Conservation (phyloP, 2,888 invertebrate species). For the Perizoma flavofasciatum region DNA sequence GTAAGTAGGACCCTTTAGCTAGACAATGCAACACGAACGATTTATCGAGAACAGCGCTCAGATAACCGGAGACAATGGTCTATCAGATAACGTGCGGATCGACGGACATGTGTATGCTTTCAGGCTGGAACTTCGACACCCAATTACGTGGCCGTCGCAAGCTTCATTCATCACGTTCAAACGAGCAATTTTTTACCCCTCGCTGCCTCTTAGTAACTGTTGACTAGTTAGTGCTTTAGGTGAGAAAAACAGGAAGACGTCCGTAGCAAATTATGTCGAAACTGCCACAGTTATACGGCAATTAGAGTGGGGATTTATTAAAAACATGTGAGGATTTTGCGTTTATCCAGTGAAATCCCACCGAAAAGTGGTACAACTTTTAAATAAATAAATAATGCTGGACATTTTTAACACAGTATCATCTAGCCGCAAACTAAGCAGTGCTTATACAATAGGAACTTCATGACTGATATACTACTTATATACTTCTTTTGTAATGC, state of each 20-base stretch:
- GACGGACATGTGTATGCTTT: slow-evolving; percentile 79
- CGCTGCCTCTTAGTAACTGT: slow-evolving; percentile 21
- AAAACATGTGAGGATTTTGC: slow-evolving; percentile 51
- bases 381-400: too few species aligned
- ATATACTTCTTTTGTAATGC: too few species aligned
- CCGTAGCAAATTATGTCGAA: slow-evolving; percentile 56
- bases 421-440: too few species aligned
- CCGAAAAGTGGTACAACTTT: too few species aligned
- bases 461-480: too few species aligned
- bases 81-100: slow-evolving; percentile 68
- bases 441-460: too few species aligned
- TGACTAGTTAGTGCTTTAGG: slow-evolving; percentile 24
- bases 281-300: slow-evolving; percentile 52
- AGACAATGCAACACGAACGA: slow-evolving; percentile 70
- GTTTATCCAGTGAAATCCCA: too few species aligned
- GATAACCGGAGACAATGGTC: slow-evolving; percentile 79
- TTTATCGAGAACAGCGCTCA: slow-evolving; percentile 74
- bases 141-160: slow-evolving; percentile 72
- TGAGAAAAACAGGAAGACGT: slow-evolving; percentile 51
- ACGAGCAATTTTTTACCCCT: slow-evolving; percentile 69
- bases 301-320: slow-evolving; percentile 59
- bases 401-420: too few species aligned
- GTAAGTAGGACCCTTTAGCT: slow-evolving; percentile 11
- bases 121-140: slow-evolving; percentile 76
- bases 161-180: slow-evolving; percentile 74